Evolutionary conservation across 2,797 vertebrate genomes (phyloP).

Genomic region (Etheostoma perlongum): DNA sequence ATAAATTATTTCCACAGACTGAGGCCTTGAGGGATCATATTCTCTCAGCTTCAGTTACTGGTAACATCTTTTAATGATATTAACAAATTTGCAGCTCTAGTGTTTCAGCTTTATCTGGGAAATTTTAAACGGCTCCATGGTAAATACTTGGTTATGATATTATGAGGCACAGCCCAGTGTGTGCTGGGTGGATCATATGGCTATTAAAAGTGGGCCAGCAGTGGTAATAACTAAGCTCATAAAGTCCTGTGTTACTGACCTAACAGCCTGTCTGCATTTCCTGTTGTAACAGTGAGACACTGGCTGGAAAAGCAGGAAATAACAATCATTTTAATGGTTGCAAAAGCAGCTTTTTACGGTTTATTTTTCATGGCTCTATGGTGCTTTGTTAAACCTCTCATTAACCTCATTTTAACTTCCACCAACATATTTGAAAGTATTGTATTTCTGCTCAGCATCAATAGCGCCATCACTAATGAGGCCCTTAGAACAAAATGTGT

Average conservation of each 20-base stretch:
- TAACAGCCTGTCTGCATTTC: constrained; percentile 83
- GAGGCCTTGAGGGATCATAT: constrained; percentile 90
- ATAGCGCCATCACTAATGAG: constrained; percentile 74
- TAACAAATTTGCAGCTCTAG: constrained; percentile 98
- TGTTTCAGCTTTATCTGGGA: constrained; percentile 97
- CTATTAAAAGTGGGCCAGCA: constrained; percentile 84
- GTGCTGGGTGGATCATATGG: constrained; percentile 86
- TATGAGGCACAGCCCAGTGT: constrained; percentile 90
- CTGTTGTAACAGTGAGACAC: constrained; percentile 82
- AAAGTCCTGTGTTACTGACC: constrained; percentile 78
- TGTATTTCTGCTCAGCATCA: constrained; percentile 67
- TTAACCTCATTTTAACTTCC: constrained; percentile 80
- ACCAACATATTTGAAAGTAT: constrained; percentile 72
- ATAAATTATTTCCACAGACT: constrained; percentile 98
- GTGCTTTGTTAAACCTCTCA: constrained; percentile 78
- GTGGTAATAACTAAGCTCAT: constrained; percentile 85
- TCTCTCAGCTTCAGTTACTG: constrained; percentile 94
- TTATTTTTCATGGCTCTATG: constrained; percentile 73
- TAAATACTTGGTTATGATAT: constrained; percentile 97
- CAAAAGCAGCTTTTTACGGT: constrained; percentile 71
- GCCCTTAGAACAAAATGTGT: constrained; percentile 55
- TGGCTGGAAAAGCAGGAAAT: constrained; percentile 73
- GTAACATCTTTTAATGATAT: constrained; percentile 99
- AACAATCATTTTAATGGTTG: constrained; percentile 75
- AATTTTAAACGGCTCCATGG: constrained; percentile 98